phyloP scores from a whole-genome alignment of 2,797 vertebrate genomes.

The Sebastes hubbsi region DNA sequence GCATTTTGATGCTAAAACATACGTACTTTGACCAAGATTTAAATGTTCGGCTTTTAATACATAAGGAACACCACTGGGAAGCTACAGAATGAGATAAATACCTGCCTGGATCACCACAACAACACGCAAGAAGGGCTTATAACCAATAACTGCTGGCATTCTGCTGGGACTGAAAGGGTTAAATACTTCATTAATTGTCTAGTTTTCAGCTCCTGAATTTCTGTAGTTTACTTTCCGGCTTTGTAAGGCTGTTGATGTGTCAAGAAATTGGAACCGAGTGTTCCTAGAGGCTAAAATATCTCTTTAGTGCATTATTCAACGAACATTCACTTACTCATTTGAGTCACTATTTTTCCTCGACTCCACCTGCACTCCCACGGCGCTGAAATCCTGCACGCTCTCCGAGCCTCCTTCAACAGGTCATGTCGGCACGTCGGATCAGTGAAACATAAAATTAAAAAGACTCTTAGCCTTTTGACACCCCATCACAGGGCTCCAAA shows the following conservation, averaged over 20 bases:
- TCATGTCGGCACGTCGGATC: constrained; percentile 44
- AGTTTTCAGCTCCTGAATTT: neutral
- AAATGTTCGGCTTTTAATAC: too few species aligned
- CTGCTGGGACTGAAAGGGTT: neutral
- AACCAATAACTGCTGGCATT: neutral
- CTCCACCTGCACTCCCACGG: neutral
- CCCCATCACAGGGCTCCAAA: constrained; percentile 46
- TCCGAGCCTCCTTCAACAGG: constrained; percentile 45
- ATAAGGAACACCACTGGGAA: too few species aligned
- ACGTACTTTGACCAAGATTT: too few species aligned
- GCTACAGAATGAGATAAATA: too few species aligned
- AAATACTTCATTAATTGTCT: neutral
- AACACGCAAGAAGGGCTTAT: neutral
- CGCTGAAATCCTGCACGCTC: constrained; percentile 1
- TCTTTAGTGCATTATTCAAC: neutral
- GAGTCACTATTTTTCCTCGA: neutral
- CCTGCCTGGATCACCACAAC: neutral
- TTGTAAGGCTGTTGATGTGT: neutral
- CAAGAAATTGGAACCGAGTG: neutral
- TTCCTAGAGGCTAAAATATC: neutral
- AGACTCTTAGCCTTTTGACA: constrained; percentile 62
- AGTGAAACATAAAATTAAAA: constrained; percentile 71
- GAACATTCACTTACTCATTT: neutral
- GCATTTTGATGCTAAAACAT: too few species aligned
- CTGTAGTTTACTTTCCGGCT: neutral